Percentiles rank a stretch among this genome's conserved stretches.
Evolutionary conservation across 2,888 invertebrate species (phyloP).

Genomic region (Hartigia nigra): DNA sequence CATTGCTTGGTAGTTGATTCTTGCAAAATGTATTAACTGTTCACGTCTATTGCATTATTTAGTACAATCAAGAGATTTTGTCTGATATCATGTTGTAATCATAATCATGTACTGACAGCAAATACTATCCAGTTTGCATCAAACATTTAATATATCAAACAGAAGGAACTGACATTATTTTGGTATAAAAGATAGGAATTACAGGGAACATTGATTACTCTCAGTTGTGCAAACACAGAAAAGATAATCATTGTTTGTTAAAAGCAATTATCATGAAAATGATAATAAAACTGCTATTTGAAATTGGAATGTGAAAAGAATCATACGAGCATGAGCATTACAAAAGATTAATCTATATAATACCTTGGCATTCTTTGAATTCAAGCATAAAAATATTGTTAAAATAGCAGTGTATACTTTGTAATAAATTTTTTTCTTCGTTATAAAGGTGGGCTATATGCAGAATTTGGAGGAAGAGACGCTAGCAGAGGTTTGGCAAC

Average conservation of each 20-base stretch:
- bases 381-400: neutral
- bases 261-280: neutral
- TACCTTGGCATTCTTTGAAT: neutral
- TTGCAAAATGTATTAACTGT: neutral
- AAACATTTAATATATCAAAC: neutral
- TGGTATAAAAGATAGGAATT: neutral
- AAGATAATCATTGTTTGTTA: neutral
- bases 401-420: neutral
- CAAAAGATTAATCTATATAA: neutral
- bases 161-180: neutral
- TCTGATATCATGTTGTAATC: neutral
- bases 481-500: constrained; percentile 95
- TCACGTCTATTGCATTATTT: no score
- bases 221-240: neutral
- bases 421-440: neutral
- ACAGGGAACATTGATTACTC: neutral
- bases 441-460: constrained; percentile 88
- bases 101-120: neutral
- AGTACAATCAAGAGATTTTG: neutral
- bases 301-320: neutral
- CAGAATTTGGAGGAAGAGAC: constrained; percentile 94
- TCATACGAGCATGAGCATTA: neutral
- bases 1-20: neutral
- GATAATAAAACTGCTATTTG: neutral
- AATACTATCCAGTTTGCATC: neutral